Evolutionary conservation across 2,888 invertebrate genomes (phyloP), one percentile per base, ranked within the genome.

Genomic region (Drosophila cyrtoloma): DNA sequence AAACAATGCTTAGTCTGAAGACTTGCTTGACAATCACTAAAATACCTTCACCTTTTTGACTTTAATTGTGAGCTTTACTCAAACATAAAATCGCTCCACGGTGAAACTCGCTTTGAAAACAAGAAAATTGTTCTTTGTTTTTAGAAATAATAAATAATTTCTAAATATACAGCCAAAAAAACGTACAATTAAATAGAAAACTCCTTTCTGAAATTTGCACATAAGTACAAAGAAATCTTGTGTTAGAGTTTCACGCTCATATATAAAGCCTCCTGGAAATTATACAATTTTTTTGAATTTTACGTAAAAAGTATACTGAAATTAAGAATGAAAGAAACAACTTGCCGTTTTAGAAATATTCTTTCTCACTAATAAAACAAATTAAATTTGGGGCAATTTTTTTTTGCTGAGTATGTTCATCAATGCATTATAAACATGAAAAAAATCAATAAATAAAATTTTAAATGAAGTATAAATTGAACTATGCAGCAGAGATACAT

Each of bases 231-330:
- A 19, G 9, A 39, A 19, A 39, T 19, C 4, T 3, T 2, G 4
- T 35, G 1, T 35, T 35, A 2, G 14, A 37, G 19, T 42, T 42
- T 42, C 10, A 2, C 5, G 28, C 28, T 28, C 5, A 5, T 28
- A 28, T 28, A 28, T 4, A 28, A 28, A 5, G 5, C 42, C 2
- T 5, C n/a, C 10, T n/a, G 10, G 10, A 42, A n/a, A n/a, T n/a
- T n/a, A n/a, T n/a, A n/a, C 5, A n/a, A 0, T 10, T 5, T 3
- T n/a, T 10, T 6, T 0, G 1, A 42, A 42, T n/a, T 12, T 5
- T 2, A 19, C 1, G 10, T 1, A 42, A 42, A 39, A 19, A 2
- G 1, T 9, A 4, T 2, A 4, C 7, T 7, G 2, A 39, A 39
- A 9, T 39, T 39, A 9, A 19, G 19, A 2, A 12, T n/a, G 1